phyloP scores from a whole-genome alignment of 2,797 vertebrate species.

The Adelosebastes latens region DNA sequence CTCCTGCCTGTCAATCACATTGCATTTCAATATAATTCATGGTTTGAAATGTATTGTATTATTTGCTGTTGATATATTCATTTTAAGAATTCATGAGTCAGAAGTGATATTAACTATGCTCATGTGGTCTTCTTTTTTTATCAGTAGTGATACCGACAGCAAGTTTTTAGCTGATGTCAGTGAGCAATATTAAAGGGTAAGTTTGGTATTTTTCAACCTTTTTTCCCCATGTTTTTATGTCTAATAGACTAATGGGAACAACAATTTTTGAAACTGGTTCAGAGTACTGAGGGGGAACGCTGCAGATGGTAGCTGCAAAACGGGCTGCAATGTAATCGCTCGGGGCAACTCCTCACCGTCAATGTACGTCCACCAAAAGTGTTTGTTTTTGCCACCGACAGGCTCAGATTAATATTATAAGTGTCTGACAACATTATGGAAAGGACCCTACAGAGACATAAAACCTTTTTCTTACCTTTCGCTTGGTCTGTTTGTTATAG shows the following conservation, averaged over 20 bases:
- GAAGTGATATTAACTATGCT: neutral
- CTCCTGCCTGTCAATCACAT: neutral
- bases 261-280: neutral
- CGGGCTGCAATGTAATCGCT: too few species aligned
- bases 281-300: neutral
- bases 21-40: neutral
- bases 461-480: too few species aligned
- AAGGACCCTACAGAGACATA: too few species aligned
- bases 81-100: conserved; percentile 1
- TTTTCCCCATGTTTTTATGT: neutral
- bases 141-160: neutral
- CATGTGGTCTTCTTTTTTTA: neutral
- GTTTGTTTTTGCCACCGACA: neutral
- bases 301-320: neutral
- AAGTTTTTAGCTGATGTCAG: neutral
- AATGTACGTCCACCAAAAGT: neutral
- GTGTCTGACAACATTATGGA: too few species aligned
- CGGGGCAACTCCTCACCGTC: too few species aligned
- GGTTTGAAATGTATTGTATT: neutral
- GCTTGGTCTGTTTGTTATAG: too few species aligned
- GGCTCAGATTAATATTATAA: too few species aligned
- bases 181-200: neutral
- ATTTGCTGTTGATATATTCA: neutral
- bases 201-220: neutral
- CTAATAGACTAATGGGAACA: too few species aligned